Evolutionary conservation across 1,140 invertebrate genomes (phyloP), one percentile per base, ranked within the genome.

Genomic region (Drosophila lacteicornis): DNA sequence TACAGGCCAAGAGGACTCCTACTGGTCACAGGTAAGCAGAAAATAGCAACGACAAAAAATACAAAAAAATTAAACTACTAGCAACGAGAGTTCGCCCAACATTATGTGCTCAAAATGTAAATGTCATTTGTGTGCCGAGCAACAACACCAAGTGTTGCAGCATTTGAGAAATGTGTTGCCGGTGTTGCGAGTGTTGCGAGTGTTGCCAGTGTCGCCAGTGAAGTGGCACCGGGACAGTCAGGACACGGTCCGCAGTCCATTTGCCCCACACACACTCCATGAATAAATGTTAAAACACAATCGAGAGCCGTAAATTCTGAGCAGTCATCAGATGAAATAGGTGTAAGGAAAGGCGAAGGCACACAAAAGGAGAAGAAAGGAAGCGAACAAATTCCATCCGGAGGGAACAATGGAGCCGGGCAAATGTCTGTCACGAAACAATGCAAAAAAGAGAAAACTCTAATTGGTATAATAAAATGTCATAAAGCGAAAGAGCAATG

Each of bases 391-490:
- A 73, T 60, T 59, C 46, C 25, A 47, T 60, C 66, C 69, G 69
- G 19, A 13, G 69, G 66, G 45, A 79, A 63, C 53, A 73, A 73
- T 73, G 46, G 53, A 36, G 38, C 19, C 69, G 38, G 22, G 53
- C 30, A 56, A 53, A 42, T 65, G 61, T 56, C 61, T 56, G 61
- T 46, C 61, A 65, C 42, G 30, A 75, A 60, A 75, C 51, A 60
- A 43, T 79, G 68, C 71, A 65, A 63, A 63, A 19, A 76, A 45
- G 65, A 46, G 40, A 17, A 45, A 65, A 70, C 57, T 80, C 84
- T 87, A 87, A 87, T 87, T 87, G 84, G 80, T 80, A 88, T 87
- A 88, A 87, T 87, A 87, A 88, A 87, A 88, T 88, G 84, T 80
- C 80, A 88, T 88, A 79, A 84, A 80, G 56, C 30, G 66, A 77